Conservation (phyloP, 2,888 invertebrate genomes). For the Eristalinus sepulchralis region DNA sequence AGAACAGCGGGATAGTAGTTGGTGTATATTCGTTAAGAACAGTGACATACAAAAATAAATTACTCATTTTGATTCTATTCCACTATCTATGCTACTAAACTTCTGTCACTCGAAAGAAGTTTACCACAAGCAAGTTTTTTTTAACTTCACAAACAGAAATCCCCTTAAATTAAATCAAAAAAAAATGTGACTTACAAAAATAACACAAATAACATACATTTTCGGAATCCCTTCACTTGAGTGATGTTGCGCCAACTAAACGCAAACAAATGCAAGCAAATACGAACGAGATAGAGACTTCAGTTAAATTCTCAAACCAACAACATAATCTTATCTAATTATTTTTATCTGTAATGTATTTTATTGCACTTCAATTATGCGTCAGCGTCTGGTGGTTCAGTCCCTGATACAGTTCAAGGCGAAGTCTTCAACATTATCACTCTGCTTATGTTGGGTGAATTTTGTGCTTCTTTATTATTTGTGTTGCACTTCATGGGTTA, state of each 20-base stretch:
- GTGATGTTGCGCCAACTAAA: neutral
- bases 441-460: neutral
- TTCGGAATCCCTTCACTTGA: neutral
- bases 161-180: too few species aligned
- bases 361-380: slow-evolving; percentile 3
- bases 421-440: neutral
- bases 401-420: neutral
- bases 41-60: too few species aligned
- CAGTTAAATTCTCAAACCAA: neutral
- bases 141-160: too few species aligned
- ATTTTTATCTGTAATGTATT: neutral
- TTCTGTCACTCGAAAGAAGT: too few species aligned
- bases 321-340: neutral
- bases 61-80: too few species aligned
- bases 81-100: too few species aligned
- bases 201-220: neutral
- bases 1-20: too few species aligned
- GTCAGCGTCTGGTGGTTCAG: neutral
- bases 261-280: neutral
- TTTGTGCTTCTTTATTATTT: neutral
- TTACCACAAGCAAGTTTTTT: too few species aligned
- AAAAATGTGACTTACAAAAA: too few species aligned
- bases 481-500: neutral
- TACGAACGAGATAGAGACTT: neutral
- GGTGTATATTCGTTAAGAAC: too few species aligned